Conservation (phyloP, 2,888 invertebrate genomes). For the Drosophila tripunctata region DNA sequence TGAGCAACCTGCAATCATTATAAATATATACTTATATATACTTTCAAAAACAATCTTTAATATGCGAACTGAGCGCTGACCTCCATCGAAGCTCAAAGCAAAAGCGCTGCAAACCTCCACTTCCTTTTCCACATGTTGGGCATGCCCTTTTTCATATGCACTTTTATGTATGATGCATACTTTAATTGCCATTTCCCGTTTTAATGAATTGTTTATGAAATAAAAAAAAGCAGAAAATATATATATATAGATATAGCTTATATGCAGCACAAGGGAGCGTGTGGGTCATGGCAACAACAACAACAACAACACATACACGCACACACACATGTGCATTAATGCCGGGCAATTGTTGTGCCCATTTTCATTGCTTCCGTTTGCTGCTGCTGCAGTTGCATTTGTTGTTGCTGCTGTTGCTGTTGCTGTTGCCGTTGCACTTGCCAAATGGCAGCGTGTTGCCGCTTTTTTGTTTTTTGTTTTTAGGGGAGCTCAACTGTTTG, state of each 20-base stretch:
- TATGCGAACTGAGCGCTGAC: conserved; percentile 42
- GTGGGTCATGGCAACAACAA: conserved; percentile 70
- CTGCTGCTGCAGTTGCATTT: conserved; percentile 26
- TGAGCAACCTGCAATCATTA: conserved; percentile 44
- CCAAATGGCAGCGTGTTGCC: conserved; percentile 50
- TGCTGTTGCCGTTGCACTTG: conserved; percentile 53
- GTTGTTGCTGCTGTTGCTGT: conserved; percentile 26
- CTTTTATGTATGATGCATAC: conserved; percentile 45
- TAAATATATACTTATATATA: too few species aligned
- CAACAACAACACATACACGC: conserved; percentile 25
- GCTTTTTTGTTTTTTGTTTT: conserved; percentile 28
- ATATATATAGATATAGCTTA: conserved; percentile 29
- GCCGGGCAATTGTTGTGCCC: conserved; percentile 59
- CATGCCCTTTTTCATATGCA: conserved; percentile 7
- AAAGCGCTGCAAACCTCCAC: conserved; percentile 44
- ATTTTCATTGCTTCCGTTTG: conserved; percentile 72
- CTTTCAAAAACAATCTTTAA: conserved; percentile 34
- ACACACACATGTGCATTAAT: conserved; percentile 13
- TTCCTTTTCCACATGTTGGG: conserved; percentile 39
- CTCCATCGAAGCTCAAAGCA: conserved; percentile 38
- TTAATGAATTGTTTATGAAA: conserved; percentile 76
- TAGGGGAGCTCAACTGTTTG: conserved; percentile 53
- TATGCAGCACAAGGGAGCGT: conserved; percentile 41
- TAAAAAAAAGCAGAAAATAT: conserved; percentile 15
- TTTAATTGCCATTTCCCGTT: conserved; percentile 78